Base-by-base conservation (phyloP, 2,888 invertebrate species). In the Thereva nobilitata region DNA sequence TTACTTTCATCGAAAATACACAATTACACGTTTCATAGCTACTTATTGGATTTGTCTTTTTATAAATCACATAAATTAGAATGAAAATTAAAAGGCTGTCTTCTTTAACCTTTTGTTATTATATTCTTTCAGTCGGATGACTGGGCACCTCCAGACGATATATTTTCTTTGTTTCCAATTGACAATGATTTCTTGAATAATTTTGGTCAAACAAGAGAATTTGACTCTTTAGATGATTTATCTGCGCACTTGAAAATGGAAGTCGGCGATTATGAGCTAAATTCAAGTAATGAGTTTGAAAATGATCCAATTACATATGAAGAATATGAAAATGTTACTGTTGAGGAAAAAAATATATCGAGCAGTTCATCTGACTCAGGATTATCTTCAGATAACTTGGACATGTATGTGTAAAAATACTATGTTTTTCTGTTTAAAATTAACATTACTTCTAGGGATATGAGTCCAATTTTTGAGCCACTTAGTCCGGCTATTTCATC, bases 131-230 rank as follows among this genome's bases (percentile, higher is more conserved):
- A 84, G 83, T 73, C 81, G 75, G 75, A 81, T 68, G 79, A 79
- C 73, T 83, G 82, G 82, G 81, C 84, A 34, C 82, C 82, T 53
- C 82, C 85, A 70, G 86, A 87, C 74, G 87, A 89, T 71, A 84
- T 90, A 74, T 85, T 90, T 74, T 84, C 85, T 4, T 87, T 90
- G 66, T 85, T 89, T 76, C 87, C 87, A 44, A 75, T 87, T 79
- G 86, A 85, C 71, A 84, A 86, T 71, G 84, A 85, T 57, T 83
- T 86, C 8, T 82, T 88, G 72, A 84, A 84, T 76, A 86, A 86
- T 73, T 78, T 87, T 64, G 86, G 86, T 54, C 84, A 85, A 9
- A 63, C 71, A 6, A 67, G 69, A 53, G 66, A 42, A 2, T 70
- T 72, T 9, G 73, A 84, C 78, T 78, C 84, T 55, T 79, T 86